Conservation (phyloP, 1,140 invertebrate genomes). For the Lineus longissimus region DNA sequence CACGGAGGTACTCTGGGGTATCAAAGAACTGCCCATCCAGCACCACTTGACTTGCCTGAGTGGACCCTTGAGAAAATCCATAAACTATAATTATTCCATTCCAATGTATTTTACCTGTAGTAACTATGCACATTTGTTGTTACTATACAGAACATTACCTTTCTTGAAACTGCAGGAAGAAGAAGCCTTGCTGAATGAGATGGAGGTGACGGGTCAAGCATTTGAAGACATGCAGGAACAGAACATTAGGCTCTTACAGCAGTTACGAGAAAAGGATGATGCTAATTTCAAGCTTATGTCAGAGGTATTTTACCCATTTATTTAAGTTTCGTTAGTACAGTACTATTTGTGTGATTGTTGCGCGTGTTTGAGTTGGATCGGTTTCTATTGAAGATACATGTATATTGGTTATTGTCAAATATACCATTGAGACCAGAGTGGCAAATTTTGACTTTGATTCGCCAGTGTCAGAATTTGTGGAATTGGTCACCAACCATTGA, state of each 20-base stretch:
- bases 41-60: no score
- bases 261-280: conserved; percentile 95
- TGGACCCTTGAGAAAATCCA: no score
- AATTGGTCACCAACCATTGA: no score
- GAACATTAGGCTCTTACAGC: conserved; percentile 92
- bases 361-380: background rate
- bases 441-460: no score
- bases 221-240: conserved; percentile 99
- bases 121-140: no score
- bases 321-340: background rate
- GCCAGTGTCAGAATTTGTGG: no score
- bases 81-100: no score
- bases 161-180: conserved; percentile 72
- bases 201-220: conserved; percentile 98
- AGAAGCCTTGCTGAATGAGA: conserved; percentile 94
- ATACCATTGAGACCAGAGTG: background rate
- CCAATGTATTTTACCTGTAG: no score
- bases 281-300: conserved; percentile 99
- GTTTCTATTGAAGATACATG: no score
- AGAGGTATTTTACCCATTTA: conserved; percentile 59
- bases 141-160: no score
- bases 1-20: conserved; percentile 12
- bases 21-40: no score
- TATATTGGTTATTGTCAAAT: no score
- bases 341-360: background rate